A percentile compares a stretch with the other conserved stretches of the same genome.
Evolutionary conservation across 2,797 vertebrate species (phyloP).

Genomic region (Lacerta bilineata): DNA sequence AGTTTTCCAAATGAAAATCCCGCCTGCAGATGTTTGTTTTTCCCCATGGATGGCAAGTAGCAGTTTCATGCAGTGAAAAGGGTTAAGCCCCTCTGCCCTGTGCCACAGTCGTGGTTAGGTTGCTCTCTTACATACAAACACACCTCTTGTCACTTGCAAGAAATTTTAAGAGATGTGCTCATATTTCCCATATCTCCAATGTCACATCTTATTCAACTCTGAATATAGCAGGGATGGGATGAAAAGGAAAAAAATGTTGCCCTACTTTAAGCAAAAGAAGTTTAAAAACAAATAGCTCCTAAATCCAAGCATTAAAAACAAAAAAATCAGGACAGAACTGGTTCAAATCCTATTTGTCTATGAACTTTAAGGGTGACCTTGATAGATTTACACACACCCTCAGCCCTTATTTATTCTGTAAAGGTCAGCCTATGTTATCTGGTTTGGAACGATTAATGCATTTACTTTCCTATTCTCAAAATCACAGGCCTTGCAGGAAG

Average conservation of each 20-base stretch:
- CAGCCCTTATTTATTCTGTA: conserved; percentile 3
- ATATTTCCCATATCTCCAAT: neutral
- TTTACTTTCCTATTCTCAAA: neutral
- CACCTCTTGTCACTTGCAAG: neutral
- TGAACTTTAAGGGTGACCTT: conserved; percentile 11
- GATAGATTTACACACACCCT: conserved; percentile 13
- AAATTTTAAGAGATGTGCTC: neutral
- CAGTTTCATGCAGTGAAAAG: neutral
- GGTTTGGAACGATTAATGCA: neutral
- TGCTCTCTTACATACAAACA: too few species aligned
- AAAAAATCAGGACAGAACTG: neutral
- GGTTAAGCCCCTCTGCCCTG: neutral
- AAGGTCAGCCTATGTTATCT: conserved; percentile 1
- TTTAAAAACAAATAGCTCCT: neutral
- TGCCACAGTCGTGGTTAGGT: too few species aligned
- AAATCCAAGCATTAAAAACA: neutral
- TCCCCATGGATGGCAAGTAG: neutral
- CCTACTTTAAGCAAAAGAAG: neutral
- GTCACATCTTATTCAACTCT: neutral
- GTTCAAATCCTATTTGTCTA: neutral
- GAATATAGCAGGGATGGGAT: neutral
- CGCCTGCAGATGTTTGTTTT: neutral
- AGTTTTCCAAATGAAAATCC: too few species aligned
- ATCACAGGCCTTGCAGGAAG: neutral
- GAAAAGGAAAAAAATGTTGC: neutral